These are phyloP conservation scores for Pachypanchax playfairii DNA, from an alignment of 2,113 vertebrate species.

Conservation along the genomic window DNA sequence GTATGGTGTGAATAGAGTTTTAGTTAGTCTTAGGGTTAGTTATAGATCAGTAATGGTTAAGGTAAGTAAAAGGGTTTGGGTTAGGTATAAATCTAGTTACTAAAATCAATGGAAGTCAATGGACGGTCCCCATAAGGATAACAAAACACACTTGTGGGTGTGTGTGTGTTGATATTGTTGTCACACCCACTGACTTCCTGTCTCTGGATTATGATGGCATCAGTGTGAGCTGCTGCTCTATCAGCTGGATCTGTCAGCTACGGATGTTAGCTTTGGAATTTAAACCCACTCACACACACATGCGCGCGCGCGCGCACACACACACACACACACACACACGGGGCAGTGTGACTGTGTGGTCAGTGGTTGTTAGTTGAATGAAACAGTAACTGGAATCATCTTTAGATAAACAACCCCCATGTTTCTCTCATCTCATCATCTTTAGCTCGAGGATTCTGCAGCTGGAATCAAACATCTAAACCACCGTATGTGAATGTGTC, in stretches of 20 bases:
- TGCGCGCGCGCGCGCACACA: constrained; percentile 32
- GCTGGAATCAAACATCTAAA: too few relatives aligned
- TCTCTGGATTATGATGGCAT: constrained; percentile 63
- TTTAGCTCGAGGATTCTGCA: too few relatives aligned
- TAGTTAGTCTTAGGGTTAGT: too few relatives aligned
- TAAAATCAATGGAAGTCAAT: too few relatives aligned
- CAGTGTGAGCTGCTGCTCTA: constrained; percentile 35
- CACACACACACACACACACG: constrained; percentile 10
- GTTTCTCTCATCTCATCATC: background rate
- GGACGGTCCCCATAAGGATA: too few relatives aligned
- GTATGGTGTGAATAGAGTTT: too few relatives aligned
- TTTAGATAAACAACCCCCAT: background rate
- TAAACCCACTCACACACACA: constrained; percentile 24
- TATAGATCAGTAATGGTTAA: too few relatives aligned
- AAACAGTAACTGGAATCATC: background rate
- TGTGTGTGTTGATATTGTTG: background rate
- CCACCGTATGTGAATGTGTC: too few relatives aligned
- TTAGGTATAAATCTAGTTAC: too few relatives aligned
- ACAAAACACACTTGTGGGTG: too few relatives aligned
- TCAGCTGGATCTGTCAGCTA: constrained; percentile 54
- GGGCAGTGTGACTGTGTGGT: constrained; percentile 35
- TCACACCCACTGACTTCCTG: constrained; percentile 52
- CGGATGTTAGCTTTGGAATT: constrained; percentile 62
- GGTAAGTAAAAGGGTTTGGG: too few relatives aligned
- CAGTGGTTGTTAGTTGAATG: constrained; percentile 29